Evolutionary conservation across 2,797 vertebrate species (phyloP).

Genomic region (Euthynnus affinis): DNA sequence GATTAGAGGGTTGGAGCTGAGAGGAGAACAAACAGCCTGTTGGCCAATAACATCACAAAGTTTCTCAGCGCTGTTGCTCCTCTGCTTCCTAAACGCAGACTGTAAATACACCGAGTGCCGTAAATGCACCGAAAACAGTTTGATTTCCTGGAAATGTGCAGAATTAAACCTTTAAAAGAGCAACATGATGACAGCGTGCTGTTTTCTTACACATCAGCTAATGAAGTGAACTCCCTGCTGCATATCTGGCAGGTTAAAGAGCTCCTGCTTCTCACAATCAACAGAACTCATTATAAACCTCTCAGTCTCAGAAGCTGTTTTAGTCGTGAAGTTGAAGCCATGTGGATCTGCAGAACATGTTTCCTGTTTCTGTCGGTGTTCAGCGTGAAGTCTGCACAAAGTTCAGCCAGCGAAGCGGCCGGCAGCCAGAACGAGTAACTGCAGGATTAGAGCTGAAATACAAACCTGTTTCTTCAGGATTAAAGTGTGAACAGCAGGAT

Average conservation of each 20-base stretch:
- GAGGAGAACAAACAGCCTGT: not conserved
- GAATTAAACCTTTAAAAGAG: not conserved
- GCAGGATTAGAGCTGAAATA: conserved; percentile 26
- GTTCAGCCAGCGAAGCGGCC: not conserved
- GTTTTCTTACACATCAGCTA: too few species aligned
- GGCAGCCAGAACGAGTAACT: not conserved
- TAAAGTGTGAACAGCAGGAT: conserved; percentile 41
- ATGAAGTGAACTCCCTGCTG: too few species aligned
- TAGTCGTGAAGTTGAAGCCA: too few species aligned
- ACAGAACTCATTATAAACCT: too few species aligned
- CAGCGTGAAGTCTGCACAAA: conserved; percentile 7
- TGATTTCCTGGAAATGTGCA: too few species aligned
- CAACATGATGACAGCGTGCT: too few species aligned
- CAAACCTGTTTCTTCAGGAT: conserved; percentile 39
- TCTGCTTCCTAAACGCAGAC: not conserved
- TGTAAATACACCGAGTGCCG: not conserved
- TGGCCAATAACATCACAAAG: not conserved
- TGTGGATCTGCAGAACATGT: too few species aligned
- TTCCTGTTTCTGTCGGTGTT: not conserved
- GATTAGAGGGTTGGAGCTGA: conserved; percentile 5
- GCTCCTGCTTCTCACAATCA: too few species aligned
- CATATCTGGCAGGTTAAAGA: too few species aligned
- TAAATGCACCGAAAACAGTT: too few species aligned
- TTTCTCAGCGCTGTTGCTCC: too few species aligned
- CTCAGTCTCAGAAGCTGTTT: too few species aligned